Conservation (phyloP, 2,888 invertebrate genomes). For the Caprella mutica region DNA sequence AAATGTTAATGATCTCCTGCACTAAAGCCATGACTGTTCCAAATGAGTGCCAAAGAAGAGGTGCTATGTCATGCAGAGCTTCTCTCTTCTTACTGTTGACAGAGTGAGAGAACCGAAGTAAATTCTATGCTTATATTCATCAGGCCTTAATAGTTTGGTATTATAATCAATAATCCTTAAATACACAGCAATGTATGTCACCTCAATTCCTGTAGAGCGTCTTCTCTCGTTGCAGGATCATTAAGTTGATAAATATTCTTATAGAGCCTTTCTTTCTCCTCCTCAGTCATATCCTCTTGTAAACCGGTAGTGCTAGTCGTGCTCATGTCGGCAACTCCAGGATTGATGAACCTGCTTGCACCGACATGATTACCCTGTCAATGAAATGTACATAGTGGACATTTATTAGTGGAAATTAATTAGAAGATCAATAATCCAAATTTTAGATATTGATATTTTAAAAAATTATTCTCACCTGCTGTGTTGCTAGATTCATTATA, state of each 20-base stretch:
- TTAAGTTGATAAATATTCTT: slow-evolving; percentile 86
- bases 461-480: too few relatives aligned
- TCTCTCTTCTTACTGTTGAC: slow-evolving; percentile 63
- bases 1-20: slow-evolving; percentile 95
- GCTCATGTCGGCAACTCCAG: too few relatives aligned
- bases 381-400: too few relatives aligned
- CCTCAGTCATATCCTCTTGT: background rate
- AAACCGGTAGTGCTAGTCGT: too few relatives aligned
- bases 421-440: too few relatives aligned
- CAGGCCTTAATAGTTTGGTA: background rate
- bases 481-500: too few relatives aligned
- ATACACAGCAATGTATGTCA: background rate
- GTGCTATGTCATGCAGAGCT: slow-evolving; percentile 89
- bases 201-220: slow-evolving; percentile 91
- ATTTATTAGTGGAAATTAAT: too few relatives aligned
- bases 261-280: slow-evolving; percentile 77
- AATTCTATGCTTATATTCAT: background rate
- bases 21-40: slow-evolving; percentile 92
- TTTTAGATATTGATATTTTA: too few relatives aligned
- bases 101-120: slow-evolving; percentile 4
- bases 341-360: too few relatives aligned
- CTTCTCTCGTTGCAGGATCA: slow-evolving; percentile 87
- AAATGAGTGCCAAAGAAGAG: slow-evolving; percentile 97
- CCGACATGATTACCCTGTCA: too few relatives aligned
- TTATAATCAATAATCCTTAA: background rate